A percentile compares a stretch with the other conserved stretches of the same genome.
Evolutionary conservation across 2,113 vertebrate genomes (phyloP).

Genomic region (Perognathus longimembris): DNA sequence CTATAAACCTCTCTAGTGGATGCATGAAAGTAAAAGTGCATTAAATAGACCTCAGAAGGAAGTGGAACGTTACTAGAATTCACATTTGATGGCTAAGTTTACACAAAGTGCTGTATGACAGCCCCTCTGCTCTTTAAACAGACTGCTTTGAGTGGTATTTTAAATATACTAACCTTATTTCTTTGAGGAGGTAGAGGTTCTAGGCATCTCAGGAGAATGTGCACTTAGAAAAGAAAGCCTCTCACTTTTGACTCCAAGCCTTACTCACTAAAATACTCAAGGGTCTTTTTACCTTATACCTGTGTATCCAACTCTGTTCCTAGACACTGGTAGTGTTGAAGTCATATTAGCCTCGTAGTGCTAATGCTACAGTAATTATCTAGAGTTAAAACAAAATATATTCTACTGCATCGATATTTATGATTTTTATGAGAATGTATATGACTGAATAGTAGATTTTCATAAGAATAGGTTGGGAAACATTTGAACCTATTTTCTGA

Average conservation of each 20-base stretch:
- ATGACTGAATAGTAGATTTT: background rate
- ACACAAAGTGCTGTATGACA: background rate
- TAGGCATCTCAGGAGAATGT: background rate
- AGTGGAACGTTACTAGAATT: background rate
- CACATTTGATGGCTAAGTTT: background rate
- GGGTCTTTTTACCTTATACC: too few relatives aligned
- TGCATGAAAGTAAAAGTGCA: background rate
- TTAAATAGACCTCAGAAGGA: background rate
- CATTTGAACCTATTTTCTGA: constrained; percentile 27
- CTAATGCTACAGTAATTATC: background rate
- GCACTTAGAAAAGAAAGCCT: background rate
- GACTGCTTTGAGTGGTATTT: background rate
- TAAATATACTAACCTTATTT: background rate
- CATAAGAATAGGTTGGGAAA: background rate
- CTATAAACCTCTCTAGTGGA: background rate
- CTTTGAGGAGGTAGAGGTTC: background rate
- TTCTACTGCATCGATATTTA: background rate
- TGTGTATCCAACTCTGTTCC: background rate
- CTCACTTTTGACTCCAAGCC: background rate
- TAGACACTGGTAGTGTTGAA: background rate
- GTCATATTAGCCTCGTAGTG: too few relatives aligned
- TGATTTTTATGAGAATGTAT: background rate
- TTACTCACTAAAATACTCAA: too few relatives aligned
- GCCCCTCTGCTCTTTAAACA: background rate
- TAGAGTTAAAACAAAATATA: too few relatives aligned